phyloP scores from a whole-genome alignment of 2,888 invertebrate species.

The Hemistola chrysoprasaria region DNA sequence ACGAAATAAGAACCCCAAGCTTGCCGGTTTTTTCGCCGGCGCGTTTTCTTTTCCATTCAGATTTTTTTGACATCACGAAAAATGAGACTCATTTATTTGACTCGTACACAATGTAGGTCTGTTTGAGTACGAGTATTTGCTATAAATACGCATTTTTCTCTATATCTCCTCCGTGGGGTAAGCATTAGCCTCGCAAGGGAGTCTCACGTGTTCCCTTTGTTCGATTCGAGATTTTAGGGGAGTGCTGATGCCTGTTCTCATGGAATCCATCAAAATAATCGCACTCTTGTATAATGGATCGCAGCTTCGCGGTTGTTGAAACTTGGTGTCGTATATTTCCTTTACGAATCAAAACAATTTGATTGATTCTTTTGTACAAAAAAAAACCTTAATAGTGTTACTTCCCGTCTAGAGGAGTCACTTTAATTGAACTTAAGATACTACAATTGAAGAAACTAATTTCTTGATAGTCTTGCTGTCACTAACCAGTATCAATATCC shows the following conservation, averaged over 20 bases:
- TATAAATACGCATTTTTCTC: conserved; percentile 83
- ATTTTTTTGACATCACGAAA: conserved; percentile 83
- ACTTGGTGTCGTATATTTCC: conserved; percentile 49
- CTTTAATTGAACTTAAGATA: conserved; percentile 29
- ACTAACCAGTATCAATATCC: conserved; percentile 15
- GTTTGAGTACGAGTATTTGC: conserved; percentile 83
- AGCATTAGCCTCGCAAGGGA: conserved; percentile 76
- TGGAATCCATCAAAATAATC: conserved; percentile 80
- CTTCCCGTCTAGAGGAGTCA: conserved; percentile 12
- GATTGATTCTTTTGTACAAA: conserved; percentile 26
- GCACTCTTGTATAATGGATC: conserved; percentile 74
- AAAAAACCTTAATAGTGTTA: conserved; percentile 20
- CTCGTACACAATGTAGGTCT: conserved; percentile 83
- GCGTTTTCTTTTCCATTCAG: conserved; percentile 81
- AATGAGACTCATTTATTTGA: conserved; percentile 82
- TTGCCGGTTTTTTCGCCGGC: conserved; percentile 73
- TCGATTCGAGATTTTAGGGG: conserved; percentile 79
- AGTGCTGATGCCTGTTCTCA: conserved; percentile 75
- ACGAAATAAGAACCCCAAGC: conserved; percentile 75
- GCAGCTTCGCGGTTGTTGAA: conserved; percentile 58
- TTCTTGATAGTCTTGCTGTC: conserved; percentile 13
- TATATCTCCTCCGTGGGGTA: conserved; percentile 78
- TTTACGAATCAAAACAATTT: conserved; percentile 31
- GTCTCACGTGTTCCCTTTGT: conserved; percentile 78
- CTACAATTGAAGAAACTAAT: conserved; percentile 36